These are phyloP conservation scores for Dendropsophus ebraccatus DNA, from an alignment of 2,113 vertebrate genomes.

Conservation along the genomic window DNA sequence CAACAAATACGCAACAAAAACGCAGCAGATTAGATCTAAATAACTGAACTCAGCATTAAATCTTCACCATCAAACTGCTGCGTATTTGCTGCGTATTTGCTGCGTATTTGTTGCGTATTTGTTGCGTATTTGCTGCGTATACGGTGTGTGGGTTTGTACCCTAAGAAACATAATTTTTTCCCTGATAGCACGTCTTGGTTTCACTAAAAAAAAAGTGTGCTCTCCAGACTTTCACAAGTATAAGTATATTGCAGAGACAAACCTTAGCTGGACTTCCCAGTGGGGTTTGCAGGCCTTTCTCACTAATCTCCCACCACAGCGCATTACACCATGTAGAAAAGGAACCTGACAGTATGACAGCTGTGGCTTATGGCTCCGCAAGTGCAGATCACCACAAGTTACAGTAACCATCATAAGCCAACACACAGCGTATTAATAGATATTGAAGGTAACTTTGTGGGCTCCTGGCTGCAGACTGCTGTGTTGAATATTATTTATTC, in stretches of 20 bases:
- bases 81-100: no score
- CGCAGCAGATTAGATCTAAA: no score
- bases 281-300: neutral
- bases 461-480: neutral
- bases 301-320: constrained; percentile 56
- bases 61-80: no score
- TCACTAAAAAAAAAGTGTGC: neutral
- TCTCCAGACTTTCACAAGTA: neutral
- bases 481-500: neutral
- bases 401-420: neutral
- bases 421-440: neutral
- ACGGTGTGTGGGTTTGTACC: no score
- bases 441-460: neutral
- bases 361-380: neutral
- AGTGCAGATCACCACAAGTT: neutral
- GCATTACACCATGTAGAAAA: neutral
- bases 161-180: no score
- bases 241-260: neutral
- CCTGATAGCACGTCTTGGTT: neutral
- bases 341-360: no score
- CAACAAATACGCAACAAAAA: no score
- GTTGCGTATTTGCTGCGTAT: no score
- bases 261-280: neutral
- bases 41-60: no score
- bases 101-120: no score